Evolutionary conservation across 2,797 vertebrate species (phyloP).

Genomic region (Aphelocoma californica): DNA sequence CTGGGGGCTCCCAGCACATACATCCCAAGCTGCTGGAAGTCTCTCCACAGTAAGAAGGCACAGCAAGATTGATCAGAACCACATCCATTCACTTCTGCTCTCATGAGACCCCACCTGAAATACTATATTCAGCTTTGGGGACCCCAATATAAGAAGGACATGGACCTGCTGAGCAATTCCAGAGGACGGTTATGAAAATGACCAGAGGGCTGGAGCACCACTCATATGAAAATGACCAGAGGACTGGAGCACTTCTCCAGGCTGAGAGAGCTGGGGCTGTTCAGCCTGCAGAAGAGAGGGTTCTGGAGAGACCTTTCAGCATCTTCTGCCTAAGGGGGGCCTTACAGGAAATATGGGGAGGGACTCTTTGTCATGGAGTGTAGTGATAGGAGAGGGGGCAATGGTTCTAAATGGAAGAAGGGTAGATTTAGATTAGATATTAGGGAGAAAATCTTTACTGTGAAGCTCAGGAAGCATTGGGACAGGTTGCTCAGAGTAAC

Average conservation of each 20-base stretch:
- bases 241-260: neutral
- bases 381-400: neutral
- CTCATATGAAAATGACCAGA: neutral
- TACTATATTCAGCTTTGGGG: neutral
- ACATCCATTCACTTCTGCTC: neutral
- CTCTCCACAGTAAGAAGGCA: neutral
- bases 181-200: neutral
- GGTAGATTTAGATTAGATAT: neutral
- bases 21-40: neutral
- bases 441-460: neutral
- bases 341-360: neutral
- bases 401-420: neutral
- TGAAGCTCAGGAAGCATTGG: neutral
- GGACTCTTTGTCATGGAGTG: neutral
- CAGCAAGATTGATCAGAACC: neutral
- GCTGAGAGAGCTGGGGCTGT: neutral
- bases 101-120: neutral
- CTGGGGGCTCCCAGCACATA: neutral
- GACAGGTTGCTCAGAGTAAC: neutral
- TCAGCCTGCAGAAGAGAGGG: neutral
- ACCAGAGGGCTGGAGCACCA: neutral
- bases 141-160: neutral
- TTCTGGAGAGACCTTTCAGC: neutral
- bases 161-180: neutral
- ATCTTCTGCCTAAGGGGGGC: neutral